These are phyloP conservation scores for Eupsilia transversa DNA, from an alignment of 2,888 invertebrate species.

Conservation along the genomic window DNA sequence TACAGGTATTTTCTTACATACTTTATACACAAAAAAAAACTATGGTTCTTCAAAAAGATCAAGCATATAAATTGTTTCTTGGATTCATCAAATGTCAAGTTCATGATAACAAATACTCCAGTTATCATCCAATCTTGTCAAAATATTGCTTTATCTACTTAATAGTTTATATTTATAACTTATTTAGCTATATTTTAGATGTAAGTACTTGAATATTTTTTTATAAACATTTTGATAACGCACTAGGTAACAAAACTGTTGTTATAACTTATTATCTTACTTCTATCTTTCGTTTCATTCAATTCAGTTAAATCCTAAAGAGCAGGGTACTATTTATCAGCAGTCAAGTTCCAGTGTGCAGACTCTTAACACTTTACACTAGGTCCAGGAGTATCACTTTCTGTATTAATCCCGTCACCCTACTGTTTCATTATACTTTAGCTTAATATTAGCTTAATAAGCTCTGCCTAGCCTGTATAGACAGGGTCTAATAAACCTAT, in stretches of 20 bases:
- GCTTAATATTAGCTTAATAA: background rate
- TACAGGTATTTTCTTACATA: background rate
- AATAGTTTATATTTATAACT: background rate
- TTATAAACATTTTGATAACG: background rate
- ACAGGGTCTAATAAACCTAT: no score
- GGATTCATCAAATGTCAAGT: background rate
- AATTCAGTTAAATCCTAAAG: background rate
- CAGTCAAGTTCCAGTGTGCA: background rate
- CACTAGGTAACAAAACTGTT: background rate
- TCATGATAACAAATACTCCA: conserved; percentile 10
- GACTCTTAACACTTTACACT: background rate
- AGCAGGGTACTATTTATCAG: background rate
- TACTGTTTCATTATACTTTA: background rate
- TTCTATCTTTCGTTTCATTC: background rate
- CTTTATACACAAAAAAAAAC: background rate
- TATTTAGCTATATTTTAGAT: background rate
- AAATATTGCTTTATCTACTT: conserved; percentile 5
- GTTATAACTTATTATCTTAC: background rate
- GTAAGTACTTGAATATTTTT: background rate
- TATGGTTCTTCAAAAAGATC: background rate
- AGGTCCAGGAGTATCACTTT: background rate
- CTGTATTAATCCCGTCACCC: background rate
- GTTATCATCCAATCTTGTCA: conserved; percentile 3
- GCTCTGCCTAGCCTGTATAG: no score
- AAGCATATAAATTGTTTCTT: background rate